Conservation (phyloP, 2,113 vertebrate genomes). For the Spheniscus mendiculus region DNA sequence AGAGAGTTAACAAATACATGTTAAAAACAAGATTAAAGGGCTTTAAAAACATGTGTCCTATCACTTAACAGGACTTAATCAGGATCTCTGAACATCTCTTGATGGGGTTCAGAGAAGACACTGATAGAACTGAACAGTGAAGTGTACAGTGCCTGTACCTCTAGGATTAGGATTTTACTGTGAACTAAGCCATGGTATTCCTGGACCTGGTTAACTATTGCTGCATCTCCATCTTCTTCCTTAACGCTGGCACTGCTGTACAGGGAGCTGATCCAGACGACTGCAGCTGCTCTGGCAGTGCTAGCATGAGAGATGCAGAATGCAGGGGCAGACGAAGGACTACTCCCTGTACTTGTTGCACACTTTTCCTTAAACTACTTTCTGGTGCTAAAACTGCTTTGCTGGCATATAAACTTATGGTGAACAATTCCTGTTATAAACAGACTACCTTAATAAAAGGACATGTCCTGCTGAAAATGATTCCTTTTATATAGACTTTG, state of each 20-base stretch:
- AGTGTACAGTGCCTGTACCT: background rate
- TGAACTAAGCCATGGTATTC: background rate
- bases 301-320: background rate
- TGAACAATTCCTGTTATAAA: background rate
- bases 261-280: background rate
- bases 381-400: background rate
- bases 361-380: background rate
- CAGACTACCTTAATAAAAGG: background rate
- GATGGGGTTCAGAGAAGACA: background rate
- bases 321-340: background rate
- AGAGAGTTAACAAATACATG: background rate
- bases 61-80: background rate
- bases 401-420: background rate
- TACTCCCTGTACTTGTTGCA: background rate
- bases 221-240: background rate
- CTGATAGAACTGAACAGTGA: background rate
- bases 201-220: background rate
- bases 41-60: background rate
- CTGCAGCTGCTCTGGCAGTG: background rate
- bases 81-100: no score
- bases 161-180: background rate
- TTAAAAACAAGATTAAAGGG: background rate
- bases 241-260: background rate
- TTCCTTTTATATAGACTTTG: background rate
- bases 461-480: fast-evolving